phyloP scores from a whole-genome alignment of 2,888 invertebrate species.

The Cosmia pyralina region DNA sequence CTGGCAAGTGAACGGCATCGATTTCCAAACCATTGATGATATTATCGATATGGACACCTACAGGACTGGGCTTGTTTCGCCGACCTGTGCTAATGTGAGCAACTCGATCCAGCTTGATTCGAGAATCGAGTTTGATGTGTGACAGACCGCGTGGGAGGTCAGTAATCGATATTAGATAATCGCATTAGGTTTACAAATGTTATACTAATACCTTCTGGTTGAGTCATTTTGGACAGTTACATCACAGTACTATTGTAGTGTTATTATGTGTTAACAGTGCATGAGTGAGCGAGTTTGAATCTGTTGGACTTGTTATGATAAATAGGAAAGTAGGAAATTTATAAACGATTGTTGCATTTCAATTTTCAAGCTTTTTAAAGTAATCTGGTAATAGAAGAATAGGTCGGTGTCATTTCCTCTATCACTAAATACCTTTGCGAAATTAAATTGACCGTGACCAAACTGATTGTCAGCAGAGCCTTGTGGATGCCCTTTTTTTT shows the following conservation, averaged over 20 bases:
- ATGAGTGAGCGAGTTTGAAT: conserved; percentile 48
- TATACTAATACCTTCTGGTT: conserved; percentile 77
- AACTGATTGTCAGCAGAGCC: background rate
- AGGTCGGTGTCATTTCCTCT: background rate
- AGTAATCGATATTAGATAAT: conserved; percentile 87
- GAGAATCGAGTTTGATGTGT: conserved; percentile 73
- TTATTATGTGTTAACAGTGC: conserved; percentile 47
- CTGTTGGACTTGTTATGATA: conserved; percentile 40
- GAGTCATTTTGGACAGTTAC: conserved; percentile 78
- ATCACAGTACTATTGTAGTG: conserved; percentile 62
- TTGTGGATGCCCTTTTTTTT: too few species aligned
- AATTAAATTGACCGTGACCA: background rate
- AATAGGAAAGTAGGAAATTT: conserved; percentile 43
- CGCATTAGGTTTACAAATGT: conserved; percentile 83
- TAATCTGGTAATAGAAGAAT: background rate
- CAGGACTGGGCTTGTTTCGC: conserved; percentile 69
- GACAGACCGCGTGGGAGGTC: conserved; percentile 82
- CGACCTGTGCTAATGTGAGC: conserved; percentile 69
- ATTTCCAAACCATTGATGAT: conserved; percentile 72
- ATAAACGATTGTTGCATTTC: conserved; percentile 8
- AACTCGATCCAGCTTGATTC: conserved; percentile 50
- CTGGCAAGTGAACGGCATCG: conserved; percentile 71
- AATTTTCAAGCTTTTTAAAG: conserved; percentile 13
- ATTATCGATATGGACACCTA: conserved; percentile 73
- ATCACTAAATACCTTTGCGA: background rate